Conservation (phyloP, 2,888 invertebrate genomes). For the Hydropsyche betteni region DNA sequence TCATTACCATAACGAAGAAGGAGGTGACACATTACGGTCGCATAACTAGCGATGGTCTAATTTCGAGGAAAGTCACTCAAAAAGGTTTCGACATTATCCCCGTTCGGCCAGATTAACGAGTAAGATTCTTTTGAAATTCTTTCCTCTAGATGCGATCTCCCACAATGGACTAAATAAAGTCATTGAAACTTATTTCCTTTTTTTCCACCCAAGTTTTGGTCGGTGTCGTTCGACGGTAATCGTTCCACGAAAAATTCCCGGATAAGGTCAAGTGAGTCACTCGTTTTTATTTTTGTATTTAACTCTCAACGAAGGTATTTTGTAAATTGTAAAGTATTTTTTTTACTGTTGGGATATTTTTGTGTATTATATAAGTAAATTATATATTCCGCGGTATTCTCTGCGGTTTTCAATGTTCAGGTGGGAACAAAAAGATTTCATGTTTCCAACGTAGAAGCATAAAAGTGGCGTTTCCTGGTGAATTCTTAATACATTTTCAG, state of each 20-base stretch:
- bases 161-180: constrained; percentile 6
- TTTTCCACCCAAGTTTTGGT: too few relatives aligned
- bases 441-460: too few relatives aligned
- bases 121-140: constrained; percentile 4
- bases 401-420: too few relatives aligned
- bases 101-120: constrained; percentile 14
- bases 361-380: too few relatives aligned
- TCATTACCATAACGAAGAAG: constrained; percentile 28
- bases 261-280: too few relatives aligned
- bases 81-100: constrained; percentile 6
- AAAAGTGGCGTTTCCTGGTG: too few relatives aligned
- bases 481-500: too few relatives aligned
- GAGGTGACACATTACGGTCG: constrained; percentile 26
- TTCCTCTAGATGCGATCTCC: not conserved
- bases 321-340: not conserved
- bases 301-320: not conserved
- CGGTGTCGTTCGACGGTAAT: too few relatives aligned
- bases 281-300: not conserved
- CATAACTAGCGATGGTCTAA: constrained; percentile 24
- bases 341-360: too few relatives aligned
- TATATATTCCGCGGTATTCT: too few relatives aligned
- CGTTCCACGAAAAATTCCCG: too few relatives aligned
- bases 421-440: too few relatives aligned
- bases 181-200: not conserved
- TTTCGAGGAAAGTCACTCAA: constrained; percentile 2